Percentiles rank a stretch among this genome's conserved stretches.
These are phyloP conservation scores for Drosophila stalkeri DNA, from an alignment of 2,888 invertebrate species.

Conservation along the genomic window DNA sequence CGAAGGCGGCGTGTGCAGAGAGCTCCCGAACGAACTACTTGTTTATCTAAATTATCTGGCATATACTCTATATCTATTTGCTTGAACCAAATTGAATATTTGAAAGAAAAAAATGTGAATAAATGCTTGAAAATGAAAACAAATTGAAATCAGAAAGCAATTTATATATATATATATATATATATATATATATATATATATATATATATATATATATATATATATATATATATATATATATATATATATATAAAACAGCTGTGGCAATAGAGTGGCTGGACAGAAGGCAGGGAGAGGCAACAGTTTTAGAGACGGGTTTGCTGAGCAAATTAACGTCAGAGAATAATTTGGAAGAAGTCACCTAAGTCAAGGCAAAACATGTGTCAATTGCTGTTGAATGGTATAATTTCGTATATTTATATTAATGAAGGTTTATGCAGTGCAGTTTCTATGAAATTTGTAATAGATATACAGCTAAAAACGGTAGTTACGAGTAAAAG, in stretches of 20 bases:
- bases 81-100: constrained; percentile 64
- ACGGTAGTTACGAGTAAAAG: too few species aligned
- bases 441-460: not conserved
- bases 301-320: not conserved
- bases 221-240: not conserved
- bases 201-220: not conserved
- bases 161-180: not conserved
- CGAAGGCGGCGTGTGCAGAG: constrained; percentile 17
- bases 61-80: constrained; percentile 45
- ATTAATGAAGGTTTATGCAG: constrained; percentile 8
- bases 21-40: constrained; percentile 33
- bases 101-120: constrained; percentile 6
- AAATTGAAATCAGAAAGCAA: constrained; percentile 29
- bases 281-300: not conserved
- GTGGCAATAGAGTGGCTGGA: constrained; percentile 46
- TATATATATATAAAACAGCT: constrained; percentile 47
- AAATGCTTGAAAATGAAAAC: constrained; percentile 18
- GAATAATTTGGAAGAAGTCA: constrained; percentile 20
- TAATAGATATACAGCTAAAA: not conserved
- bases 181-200: not conserved
- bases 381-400: constrained; percentile 18
- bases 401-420: not conserved
- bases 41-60: constrained; percentile 73
- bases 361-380: constrained; percentile 24
- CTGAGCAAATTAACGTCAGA: constrained; percentile 52